Evolutionary conservation across 2,797 vertebrate species (phyloP), one percentile per base, ranked within the genome.

Genomic region (Diceros bicornis): DNA sequence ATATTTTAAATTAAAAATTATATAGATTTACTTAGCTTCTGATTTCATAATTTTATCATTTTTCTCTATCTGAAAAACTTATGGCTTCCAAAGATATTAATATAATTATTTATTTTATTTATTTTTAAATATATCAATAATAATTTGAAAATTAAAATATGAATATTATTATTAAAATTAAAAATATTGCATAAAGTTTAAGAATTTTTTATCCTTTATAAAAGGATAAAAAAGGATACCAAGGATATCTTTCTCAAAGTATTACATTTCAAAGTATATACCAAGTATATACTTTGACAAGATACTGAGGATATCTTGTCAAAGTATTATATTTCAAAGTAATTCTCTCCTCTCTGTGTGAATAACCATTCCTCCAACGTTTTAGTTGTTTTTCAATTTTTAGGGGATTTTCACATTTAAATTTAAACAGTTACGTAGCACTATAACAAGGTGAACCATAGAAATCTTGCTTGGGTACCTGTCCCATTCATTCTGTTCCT

Each of bases 31-130:
- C 21, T 66, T 72, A 61, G 9, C 16, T 61, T 90, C 37, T 64
- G 25, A 75, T 62, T 79, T 84, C 91, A 66, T 86, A 29, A 89
- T 59, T 94, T 82, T 86, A 61, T 94, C 34, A 69, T 52, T 71
- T 25, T 88, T 66, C 27, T 85, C 25, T 59, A 62, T 1, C 5
- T 59, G 23, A 96, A 61, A 96, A 87, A 62, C 29, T 5, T 20
- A n/a, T 89, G 21, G 17, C 50, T 86, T 96, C 17, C 44, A 90
- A 41, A 59, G 10, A 34, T 71, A 69, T 50, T 32, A 62, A 62
- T 11, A 87, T 25, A 91, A 16, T 41, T 52, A 32, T 14, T 34
- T 66, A 50, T 57, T 91, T 83, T 55, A 34, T 59, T 85, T 55
- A 83, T 72, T 87, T 13, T 78, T 61, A 79, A 81, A 52, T 83